Conservation (phyloP, 2,113 vertebrate genomes). For the Grammomys surdaster region DNA sequence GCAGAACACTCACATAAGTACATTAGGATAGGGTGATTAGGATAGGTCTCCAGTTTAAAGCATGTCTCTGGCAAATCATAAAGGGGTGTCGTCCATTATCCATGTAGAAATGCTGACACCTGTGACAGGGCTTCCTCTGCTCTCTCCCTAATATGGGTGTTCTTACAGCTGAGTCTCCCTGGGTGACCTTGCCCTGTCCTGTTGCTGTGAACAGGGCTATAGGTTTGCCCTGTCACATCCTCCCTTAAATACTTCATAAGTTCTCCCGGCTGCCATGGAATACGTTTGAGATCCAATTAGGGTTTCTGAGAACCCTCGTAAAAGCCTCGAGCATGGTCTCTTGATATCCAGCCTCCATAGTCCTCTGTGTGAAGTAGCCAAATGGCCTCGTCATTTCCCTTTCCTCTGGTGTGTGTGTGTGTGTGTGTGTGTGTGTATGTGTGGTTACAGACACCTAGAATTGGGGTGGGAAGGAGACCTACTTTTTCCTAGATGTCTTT, state of each 20-base stretch:
- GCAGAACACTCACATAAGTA: not conserved
- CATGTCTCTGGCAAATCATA: not conserved
- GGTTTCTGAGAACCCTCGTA: not conserved
- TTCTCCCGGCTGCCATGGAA: not conserved
- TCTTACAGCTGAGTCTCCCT: too few relatives aligned
- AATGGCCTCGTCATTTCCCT: not conserved
- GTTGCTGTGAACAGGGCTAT: not conserved
- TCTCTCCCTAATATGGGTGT: rapidly evolving
- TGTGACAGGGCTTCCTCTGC: not conserved
- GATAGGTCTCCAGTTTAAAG: not conserved
- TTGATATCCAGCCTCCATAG: not conserved
- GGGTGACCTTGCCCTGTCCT: not conserved
- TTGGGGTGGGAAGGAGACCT: not conserved
- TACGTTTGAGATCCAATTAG: not conserved
- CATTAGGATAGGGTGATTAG: not conserved
- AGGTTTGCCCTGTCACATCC: not conserved
- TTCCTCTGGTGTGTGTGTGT: not conserved
- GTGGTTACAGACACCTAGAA: not conserved
- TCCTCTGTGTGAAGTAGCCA: not conserved
- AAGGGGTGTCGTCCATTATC: not conserved
- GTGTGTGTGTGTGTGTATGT: not conserved
- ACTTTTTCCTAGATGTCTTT: not conserved
- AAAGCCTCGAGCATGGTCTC: not conserved
- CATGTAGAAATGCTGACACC: rapidly evolving
- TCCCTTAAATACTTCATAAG: not conserved